phyloP scores from a whole-genome alignment of 2,888 invertebrate genomes.

The Clusia tigrina region DNA sequence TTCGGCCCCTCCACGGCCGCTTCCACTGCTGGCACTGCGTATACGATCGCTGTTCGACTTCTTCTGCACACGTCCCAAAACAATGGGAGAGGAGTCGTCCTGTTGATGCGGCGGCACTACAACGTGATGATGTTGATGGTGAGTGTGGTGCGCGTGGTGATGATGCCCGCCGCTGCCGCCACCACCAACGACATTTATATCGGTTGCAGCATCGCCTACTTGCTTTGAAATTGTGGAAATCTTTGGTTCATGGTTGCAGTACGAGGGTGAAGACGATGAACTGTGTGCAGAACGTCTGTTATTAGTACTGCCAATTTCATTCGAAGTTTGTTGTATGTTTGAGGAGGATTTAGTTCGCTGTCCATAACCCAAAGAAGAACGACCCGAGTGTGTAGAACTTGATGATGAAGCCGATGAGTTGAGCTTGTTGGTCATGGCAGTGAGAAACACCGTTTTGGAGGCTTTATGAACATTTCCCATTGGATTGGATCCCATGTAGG shows the following conservation, averaged over 20 bases:
- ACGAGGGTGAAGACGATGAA: constrained; percentile 39
- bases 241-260: constrained; percentile 54
- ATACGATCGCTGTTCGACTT: constrained; percentile 37
- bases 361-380: constrained; percentile 35
- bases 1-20: constrained; percentile 33
- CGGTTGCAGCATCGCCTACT: constrained; percentile 50
- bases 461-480: constrained; percentile 48
- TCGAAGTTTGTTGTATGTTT: constrained; percentile 36
- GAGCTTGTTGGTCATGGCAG: constrained; percentile 49
- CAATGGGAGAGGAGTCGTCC: constrained; percentile 50
- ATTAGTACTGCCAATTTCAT: not conserved
- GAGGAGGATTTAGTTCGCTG: constrained; percentile 51
- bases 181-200: constrained; percentile 4
- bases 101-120: constrained; percentile 51
- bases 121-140: constrained; percentile 36
- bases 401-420: constrained; percentile 30
- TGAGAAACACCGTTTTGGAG: constrained; percentile 50
- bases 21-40: constrained; percentile 37
- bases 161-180: constrained; percentile 30
- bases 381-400: not conserved
- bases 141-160: constrained; percentile 23
- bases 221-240: constrained; percentile 64
- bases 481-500: constrained; percentile 63
- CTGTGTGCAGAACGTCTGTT: constrained; percentile 43
- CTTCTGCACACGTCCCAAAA: constrained; percentile 56